phyloP scores from a whole-genome alignment of 2,113 vertebrate genomes.

The Phainopepla nitens region DNA sequence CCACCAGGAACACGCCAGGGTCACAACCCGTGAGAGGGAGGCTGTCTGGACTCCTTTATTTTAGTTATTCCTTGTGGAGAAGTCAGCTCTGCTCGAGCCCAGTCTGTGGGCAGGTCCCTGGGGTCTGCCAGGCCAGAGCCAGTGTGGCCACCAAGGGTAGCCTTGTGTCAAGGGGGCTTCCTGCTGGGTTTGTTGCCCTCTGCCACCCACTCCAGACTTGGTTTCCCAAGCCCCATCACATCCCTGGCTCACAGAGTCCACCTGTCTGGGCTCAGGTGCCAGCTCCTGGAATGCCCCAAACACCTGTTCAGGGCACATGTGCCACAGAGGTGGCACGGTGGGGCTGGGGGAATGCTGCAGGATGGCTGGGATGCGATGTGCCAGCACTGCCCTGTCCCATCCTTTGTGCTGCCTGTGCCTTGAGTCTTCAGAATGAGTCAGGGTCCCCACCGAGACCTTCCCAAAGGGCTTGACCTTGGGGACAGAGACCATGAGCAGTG shows the following conservation, averaged over 20 bases:
- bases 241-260: background rate
- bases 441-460: accelerated
- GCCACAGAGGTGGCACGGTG: accelerated
- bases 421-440: background rate
- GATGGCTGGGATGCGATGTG: accelerated
- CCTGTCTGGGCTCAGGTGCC: background rate
- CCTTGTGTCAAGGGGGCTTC: background rate
- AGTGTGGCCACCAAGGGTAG: background rate
- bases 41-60: background rate
- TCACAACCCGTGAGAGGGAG: background rate
- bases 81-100: background rate
- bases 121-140: background rate
- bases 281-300: background rate
- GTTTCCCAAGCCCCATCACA: background rate
- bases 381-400: background rate
- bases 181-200: background rate
- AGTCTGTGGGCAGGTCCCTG: background rate
- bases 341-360: background rate
- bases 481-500: background rate
- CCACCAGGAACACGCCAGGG: accelerated
- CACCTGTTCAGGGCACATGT: background rate
- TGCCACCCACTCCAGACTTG: background rate
- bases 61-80: background rate
- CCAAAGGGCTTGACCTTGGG: background rate
- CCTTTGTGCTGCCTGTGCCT: background rate